phyloP scores from a whole-genome alignment of 2,113 vertebrate species.

The Odocoileus hemionus region DNA sequence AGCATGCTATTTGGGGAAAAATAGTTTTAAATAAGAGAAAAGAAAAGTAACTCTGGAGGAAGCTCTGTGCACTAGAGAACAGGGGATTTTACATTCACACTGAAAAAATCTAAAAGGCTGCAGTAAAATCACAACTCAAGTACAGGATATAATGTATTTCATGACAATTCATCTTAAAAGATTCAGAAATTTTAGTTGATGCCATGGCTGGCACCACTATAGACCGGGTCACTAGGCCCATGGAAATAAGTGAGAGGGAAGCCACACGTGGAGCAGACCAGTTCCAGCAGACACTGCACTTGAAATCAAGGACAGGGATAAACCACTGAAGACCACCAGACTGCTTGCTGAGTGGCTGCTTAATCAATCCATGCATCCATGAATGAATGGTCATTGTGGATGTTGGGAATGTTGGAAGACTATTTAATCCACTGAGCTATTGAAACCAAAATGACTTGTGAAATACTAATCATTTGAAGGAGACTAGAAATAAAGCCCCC shows the following conservation, averaged over 20 bases:
- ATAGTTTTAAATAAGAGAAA: background rate
- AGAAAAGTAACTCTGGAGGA: background rate
- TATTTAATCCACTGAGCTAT: background rate
- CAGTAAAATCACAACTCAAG: background rate
- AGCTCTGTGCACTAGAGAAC: background rate
- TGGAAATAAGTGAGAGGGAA: background rate
- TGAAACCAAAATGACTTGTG: background rate
- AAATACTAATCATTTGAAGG: background rate
- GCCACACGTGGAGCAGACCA: background rate
- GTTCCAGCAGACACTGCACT: background rate
- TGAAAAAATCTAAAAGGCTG: background rate
- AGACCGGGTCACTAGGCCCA: no score
- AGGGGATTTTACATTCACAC: background rate
- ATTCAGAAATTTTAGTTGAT: background rate
- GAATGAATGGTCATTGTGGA: background rate
- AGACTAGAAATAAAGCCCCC: background rate
- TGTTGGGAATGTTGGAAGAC: background rate
- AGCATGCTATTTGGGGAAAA: background rate
- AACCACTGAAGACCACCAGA: background rate
- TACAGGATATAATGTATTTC: background rate
- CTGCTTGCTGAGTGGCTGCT: background rate
- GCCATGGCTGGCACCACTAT: background rate
- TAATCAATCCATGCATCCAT: background rate
- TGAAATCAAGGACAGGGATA: background rate
- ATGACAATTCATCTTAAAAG: background rate